Evolutionary conservation across 2,113 vertebrate genomes (phyloP).

Genomic region (Sorex fumeus): DNA sequence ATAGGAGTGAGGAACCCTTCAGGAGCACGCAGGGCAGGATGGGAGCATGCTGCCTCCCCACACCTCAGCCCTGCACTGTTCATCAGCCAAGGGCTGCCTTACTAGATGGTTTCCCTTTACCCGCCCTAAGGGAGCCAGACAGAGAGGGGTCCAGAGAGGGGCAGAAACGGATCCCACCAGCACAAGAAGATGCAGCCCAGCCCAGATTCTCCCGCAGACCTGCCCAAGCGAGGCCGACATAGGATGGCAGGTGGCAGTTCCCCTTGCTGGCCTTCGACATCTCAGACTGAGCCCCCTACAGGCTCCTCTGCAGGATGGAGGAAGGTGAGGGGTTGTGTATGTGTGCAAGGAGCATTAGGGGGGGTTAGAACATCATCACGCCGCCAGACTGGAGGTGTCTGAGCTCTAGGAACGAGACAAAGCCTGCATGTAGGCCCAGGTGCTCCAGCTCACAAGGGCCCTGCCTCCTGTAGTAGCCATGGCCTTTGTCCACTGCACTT

Average conservation of each 20-base stretch:
- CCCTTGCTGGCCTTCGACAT: not conserved
- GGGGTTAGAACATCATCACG: no score
- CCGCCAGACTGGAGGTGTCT: not conserved
- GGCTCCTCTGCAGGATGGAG: no score
- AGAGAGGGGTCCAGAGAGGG: constrained; percentile 25
- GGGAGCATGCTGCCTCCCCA: not conserved
- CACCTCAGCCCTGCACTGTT: not conserved
- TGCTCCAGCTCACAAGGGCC: not conserved
- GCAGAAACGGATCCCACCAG: not conserved
- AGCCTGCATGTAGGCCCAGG: not conserved
- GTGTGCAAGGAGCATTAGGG: no score
- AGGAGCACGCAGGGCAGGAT: not conserved
- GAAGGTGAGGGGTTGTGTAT: no score
- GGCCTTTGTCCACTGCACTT: not conserved
- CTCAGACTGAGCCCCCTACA: no score
- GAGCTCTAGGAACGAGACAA: not conserved
- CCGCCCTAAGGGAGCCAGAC: not conserved
- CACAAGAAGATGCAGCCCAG: not conserved
- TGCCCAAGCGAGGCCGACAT: no score
- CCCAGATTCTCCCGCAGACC: not conserved
- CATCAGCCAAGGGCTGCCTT: not conserved
- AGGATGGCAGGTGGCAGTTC: not conserved
- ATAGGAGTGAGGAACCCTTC: not conserved
- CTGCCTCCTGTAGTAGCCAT: not conserved
- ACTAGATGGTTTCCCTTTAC: not conserved